Evolutionary conservation across 1,140 invertebrate genomes (phyloP).

Genomic region (Melanaphis sacchari): DNA sequence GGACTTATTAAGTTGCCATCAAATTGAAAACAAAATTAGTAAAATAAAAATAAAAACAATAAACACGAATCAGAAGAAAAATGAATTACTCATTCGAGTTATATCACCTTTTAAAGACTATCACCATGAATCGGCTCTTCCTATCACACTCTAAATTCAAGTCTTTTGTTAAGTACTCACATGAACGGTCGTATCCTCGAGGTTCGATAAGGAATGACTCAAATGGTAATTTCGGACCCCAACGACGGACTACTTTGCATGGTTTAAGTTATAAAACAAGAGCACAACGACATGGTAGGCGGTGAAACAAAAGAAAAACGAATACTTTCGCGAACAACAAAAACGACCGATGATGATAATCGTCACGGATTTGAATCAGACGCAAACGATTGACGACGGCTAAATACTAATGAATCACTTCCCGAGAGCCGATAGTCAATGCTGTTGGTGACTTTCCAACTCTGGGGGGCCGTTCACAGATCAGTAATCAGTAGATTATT

Average conservation of each 20-base stretch:
- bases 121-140: too few species aligned
- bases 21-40: too few species aligned
- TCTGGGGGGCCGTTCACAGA: background rate
- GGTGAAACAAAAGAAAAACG: background rate
- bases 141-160: too few species aligned
- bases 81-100: background rate
- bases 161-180: background rate
- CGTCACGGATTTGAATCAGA: background rate
- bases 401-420: background rate
- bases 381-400: background rate
- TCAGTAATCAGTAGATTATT: background rate
- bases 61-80: background rate
- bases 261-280: background rate
- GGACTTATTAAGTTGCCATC: background rate
- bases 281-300: background rate
- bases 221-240: background rate
- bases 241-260: background rate
- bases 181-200: background rate
- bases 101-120: background rate
- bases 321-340: background rate
- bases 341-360: background rate
- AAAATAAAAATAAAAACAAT: background rate
- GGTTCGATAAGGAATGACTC: background rate
- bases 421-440: background rate
- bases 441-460: conserved; percentile 35